Conservation (phyloP, 2,113 vertebrate genomes). For the Lepidothrix coronata region DNA sequence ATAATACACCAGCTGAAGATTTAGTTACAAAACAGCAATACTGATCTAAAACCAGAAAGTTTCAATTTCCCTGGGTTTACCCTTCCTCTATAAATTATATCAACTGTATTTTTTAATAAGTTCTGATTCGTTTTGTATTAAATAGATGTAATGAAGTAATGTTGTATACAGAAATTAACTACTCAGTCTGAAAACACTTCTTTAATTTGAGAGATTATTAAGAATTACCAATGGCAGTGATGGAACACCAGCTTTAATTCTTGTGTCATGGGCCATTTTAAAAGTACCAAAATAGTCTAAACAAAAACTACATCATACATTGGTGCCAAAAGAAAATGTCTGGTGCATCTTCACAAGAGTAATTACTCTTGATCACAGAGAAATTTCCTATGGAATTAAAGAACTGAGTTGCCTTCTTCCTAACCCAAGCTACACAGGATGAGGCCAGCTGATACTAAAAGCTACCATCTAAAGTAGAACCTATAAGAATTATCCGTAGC, state of each 20-base stretch:
- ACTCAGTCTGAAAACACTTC: not conserved
- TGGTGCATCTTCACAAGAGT: fast-evolving
- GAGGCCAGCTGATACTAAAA: not conserved
- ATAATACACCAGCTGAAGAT: not conserved
- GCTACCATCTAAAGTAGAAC: not conserved
- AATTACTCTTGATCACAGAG: not conserved
- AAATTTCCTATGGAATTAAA: not conserved
- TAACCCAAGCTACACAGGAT: not conserved
- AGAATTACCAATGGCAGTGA: not conserved
- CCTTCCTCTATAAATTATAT: not conserved
- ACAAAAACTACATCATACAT: not conserved
- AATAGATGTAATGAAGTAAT: not conserved
- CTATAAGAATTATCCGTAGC: fast-evolving
- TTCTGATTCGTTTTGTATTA: not conserved
- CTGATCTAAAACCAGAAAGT: not conserved
- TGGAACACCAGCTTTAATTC: not conserved
- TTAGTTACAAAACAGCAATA: not conserved
- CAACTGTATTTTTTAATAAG: not conserved
- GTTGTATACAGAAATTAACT: not conserved
- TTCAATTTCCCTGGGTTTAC: not conserved
- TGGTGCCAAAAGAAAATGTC: not conserved
- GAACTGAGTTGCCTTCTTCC: not conserved
- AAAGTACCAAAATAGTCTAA: not conserved
- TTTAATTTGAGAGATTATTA: not conserved
- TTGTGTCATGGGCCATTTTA: not conserved